Evolutionary conservation across 2,888 invertebrate genomes (phyloP), one percentile per base, ranked within the genome.

Genomic region (Anoncus sp.): DNA sequence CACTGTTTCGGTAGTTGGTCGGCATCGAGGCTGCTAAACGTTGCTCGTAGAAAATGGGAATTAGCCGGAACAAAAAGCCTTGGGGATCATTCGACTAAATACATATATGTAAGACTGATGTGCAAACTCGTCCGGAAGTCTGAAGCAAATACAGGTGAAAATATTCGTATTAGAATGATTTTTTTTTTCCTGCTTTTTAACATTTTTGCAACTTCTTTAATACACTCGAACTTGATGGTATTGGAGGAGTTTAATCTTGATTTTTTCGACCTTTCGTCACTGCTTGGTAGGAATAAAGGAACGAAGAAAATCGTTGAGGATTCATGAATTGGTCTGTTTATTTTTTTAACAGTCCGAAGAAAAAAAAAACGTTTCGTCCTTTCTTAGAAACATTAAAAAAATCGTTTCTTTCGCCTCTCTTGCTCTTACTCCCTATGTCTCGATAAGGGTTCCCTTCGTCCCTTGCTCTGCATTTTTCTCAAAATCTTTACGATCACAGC

Each of bases 1-100:
- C 70, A 55, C 77, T 75, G 70, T 70, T 72, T 79, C 76, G 71
- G 79, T 81, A 80, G 77, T 78, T 74, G 77, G 74, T 65, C 40
- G 43, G 31, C 60, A 66, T 71, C 74, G 66, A 78, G 71, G 78
- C 78, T 75, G 75, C 22, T 78, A 71, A 75, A 78, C 66, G 70
- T 49, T 40, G 55, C 38, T 75, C 55, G 76, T 62, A 74, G 75
- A 79, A 72, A 86, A 79, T 51, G 31, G 81, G 86, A 88, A 88
- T 88, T 88, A 87, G 86, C 83, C 79, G 83, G 83, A 87, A 86
- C 86, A 84, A 85, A 78, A 71, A 77, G 79, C 75, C 83, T 45
- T n/a, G n/a, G n/a, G 38, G 24, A 57, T 75, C 63, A 24, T 57
- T 82, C 76, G 85, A 80, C 81, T 72, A 85, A 86, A 85, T 80